Evolutionary conservation across 2,113 vertebrate genomes (phyloP), one percentile per base, ranked within the genome.

Genomic region (Melanocharis versteri): DNA sequence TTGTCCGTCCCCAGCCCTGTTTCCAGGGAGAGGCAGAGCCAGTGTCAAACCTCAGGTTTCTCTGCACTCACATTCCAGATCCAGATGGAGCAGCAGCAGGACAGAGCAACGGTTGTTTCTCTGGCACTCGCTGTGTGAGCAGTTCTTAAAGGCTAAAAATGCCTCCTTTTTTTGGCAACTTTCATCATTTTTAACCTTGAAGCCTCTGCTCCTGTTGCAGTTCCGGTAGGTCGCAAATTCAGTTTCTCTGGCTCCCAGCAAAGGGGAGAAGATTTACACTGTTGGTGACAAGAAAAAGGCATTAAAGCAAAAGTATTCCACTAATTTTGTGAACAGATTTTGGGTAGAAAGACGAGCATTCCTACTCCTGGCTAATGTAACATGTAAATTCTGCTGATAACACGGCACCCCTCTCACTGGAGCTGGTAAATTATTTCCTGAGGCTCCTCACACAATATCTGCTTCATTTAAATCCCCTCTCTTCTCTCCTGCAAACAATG

Each of bases 361-460:
- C 92, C 95, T 94, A 94, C 95, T 97, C 89, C 98, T 97, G 95
- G 94, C 95, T 98, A 97, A 97, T 97, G 97, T 89, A 94, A 97
- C 97, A 92, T 97, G 97, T 94, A 97, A 98, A 97, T 97, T 97
- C 97, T 96, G 94, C 95, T 96, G 97, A 94, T 97, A 97, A 97
- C 79, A 51, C 70, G 51, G 97, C 94, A 95, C 86, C 90, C 87
- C 79, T 44, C 96, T 92, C 65, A 79, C 81, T 42, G 82, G 87
- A 95, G 85, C 95, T 92, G 88, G 90, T 95, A 97, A 98, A 97
- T 95, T 84, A 95, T 97, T 97, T 98, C 97, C 98, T 68, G 90
- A 84, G 97, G 96, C 97, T 96, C 84, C 81, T 82, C 62, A 40
- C 90, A 86, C 93, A 96, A 93, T 90, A 93, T 91, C 96, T 92